phyloP scores from a whole-genome alignment of 2,113 vertebrate species.

The Urocolius indicus region DNA sequence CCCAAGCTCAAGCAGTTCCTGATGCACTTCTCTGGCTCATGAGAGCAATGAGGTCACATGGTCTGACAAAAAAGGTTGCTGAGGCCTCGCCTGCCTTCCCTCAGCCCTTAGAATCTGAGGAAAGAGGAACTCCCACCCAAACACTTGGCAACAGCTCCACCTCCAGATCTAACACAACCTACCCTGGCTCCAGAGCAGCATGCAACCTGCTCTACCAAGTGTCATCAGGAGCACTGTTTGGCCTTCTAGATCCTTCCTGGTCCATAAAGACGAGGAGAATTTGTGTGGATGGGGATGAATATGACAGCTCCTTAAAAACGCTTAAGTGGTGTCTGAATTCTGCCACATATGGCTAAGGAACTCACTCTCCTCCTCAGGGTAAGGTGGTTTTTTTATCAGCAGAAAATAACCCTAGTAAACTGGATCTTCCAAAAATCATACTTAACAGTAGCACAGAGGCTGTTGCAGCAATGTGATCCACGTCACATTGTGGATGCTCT shows the following conservation, averaged over 20 bases:
- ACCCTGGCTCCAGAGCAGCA: not conserved
- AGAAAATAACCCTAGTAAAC: not conserved
- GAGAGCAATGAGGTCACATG: not conserved
- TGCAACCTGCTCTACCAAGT: not conserved
- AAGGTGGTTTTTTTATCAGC: not conserved
- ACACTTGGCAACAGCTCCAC: accelerated
- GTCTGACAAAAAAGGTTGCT: not conserved
- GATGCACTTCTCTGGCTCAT: not conserved
- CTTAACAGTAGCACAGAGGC: not conserved
- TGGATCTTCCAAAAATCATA: not conserved
- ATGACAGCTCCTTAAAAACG: not conserved
- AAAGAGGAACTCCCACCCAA: not conserved
- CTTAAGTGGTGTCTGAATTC: not conserved
- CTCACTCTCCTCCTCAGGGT: not conserved
- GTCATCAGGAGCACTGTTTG: not conserved
- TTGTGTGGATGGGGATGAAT: not conserved
- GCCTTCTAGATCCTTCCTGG: not conserved
- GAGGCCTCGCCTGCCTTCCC: not conserved
- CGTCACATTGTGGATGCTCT: not conserved
- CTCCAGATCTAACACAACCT: not conserved
- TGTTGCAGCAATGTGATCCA: not conserved
- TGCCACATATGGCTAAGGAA: not conserved
- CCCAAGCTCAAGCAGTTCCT: not conserved
- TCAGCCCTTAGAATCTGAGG: not conserved
- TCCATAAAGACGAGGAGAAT: not conserved